Evolutionary conservation across 1,140 invertebrate genomes (phyloP).

Genomic region (Zaprionus tsacasi): DNA sequence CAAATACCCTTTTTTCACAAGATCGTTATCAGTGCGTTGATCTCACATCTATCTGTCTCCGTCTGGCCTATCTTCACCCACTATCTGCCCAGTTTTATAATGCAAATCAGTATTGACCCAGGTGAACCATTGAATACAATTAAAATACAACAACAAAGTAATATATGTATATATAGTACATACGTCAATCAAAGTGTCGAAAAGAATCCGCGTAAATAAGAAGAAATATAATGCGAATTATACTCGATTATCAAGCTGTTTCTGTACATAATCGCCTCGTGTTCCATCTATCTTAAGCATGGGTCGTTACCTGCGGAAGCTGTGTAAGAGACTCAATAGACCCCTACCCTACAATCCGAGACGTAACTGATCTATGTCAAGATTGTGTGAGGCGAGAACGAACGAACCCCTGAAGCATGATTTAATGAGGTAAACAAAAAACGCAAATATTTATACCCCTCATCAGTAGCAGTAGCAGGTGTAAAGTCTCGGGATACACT

Average conservation of each 20-base stretch:
- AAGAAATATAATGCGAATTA: neutral
- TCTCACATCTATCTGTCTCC: slow-evolving; percentile 24
- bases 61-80: neutral
- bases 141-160: neutral
- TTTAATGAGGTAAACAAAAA: slow-evolving; percentile 15
- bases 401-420: neutral
- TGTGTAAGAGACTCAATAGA: neutral
- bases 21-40: slow-evolving; percentile 24
- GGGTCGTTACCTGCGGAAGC: neutral
- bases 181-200: slow-evolving; percentile 11
- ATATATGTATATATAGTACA: neutral
- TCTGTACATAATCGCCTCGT: slow-evolving; percentile 1
- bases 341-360: neutral
- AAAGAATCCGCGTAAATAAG: neutral
- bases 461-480: slow-evolving; percentile 8
- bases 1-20: neutral
- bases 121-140: slow-evolving; percentile 2
- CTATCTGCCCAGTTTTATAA: slow-evolving; percentile 23
- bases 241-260: slow-evolving; percentile 6
- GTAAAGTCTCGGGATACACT: slow-evolving; percentile 2
- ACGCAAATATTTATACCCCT: slow-evolving; percentile 3
- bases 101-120: slow-evolving; percentile 22
- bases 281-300: neutral
- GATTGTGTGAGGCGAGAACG: neutral
- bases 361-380: slow-evolving; percentile 29